Evolutionary conservation across 2,888 invertebrate genomes (phyloP), one percentile per base, ranked within the genome.

Genomic region (Melinaea menophilus): DNA sequence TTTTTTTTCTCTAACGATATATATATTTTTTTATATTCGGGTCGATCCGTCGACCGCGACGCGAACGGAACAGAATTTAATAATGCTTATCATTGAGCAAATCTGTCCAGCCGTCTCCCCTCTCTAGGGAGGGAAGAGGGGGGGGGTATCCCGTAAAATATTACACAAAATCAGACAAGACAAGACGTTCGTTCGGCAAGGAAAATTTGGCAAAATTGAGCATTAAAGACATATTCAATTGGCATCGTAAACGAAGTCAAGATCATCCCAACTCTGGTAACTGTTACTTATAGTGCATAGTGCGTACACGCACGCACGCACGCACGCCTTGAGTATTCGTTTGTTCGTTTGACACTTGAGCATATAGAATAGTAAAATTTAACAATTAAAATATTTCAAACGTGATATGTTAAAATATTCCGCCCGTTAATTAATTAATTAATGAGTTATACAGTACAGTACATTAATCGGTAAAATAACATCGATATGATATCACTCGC

Each of bases 191-290:
- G 75, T 80, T 84, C 84, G 90, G 90, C 90, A 90, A 90, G 89
- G 88, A 83, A 85, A 88, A 88, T 90, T 90, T 90, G 90, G 90
- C 90, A 90, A 90, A 86, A 90, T 90, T 90, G 90, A 90, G 90
- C 90, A 90, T 90, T 84, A 82, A 67, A 85, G 84, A 86, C 86
- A 82, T 22, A 22, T 84, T 85, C 79, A 79, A 86, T 88, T 88
- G 87, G 88, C 86, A 84, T 87, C 81, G 81, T 82, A 83, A 22
- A 22, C 22, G 22, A 22, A 22, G 22, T 83, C 85, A 77, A 78
- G 82, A 77, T 84, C 83, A 86, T 80, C 79, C 86, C 88, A 87
- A 80, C 73, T 84, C 82, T 90, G 90, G 90, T 90, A 90, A 90
- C 90, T 87, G 89, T 79, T 81, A 85, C 84, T 82, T 65, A 66